A percentile compares a stretch with the other conserved stretches of the same genome.
Evolutionary conservation across 2,113 vertebrate species (phyloP).

Genomic region (Sinocyclocheilus maitianheensis): DNA sequence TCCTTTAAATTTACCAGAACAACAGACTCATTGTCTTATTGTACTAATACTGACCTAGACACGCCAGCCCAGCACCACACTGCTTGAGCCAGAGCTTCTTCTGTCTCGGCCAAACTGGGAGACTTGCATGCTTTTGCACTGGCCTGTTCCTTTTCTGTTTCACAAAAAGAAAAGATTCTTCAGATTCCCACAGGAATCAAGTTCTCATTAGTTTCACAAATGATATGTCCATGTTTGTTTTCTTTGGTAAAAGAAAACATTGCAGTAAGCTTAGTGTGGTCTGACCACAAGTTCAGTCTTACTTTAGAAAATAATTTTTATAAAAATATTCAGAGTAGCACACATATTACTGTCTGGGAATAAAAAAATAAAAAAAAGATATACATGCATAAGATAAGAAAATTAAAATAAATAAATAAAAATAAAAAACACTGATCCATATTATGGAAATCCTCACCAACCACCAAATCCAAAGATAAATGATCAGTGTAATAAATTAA

Average conservation of each 20-base stretch:
- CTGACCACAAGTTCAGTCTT: not conserved
- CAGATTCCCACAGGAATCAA: not conserved
- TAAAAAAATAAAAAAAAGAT: too few species aligned
- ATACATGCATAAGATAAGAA: too few species aligned
- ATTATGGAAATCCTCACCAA: not conserved
- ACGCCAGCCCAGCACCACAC: slow-evolving; percentile 90
- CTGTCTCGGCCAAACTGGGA: slow-evolving; percentile 81
- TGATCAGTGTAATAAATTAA: slow-evolving; percentile 1
- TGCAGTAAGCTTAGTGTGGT: not conserved
- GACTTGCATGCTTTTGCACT: slow-evolving; percentile 18
- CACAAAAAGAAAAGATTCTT: slow-evolving; percentile 29
- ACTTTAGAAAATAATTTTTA: too few species aligned
- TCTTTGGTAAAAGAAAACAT: not conserved
- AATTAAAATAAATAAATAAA: too few species aligned
- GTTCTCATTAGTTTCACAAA: not conserved
- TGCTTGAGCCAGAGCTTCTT: slow-evolving; percentile 82
- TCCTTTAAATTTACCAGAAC: not conserved
- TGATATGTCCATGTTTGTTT: slow-evolving; percentile 1
- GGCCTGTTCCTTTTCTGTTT: slow-evolving; percentile 67
- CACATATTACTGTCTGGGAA: too few species aligned
- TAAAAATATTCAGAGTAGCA: too few species aligned
- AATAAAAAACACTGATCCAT: too few species aligned
- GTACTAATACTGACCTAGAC: slow-evolving; percentile 74
- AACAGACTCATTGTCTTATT: fast-evolving
- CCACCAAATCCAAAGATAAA: not conserved